Base-by-base conservation (phyloP, 2,888 invertebrate genomes). In the Drosophila atripex region DNA sequence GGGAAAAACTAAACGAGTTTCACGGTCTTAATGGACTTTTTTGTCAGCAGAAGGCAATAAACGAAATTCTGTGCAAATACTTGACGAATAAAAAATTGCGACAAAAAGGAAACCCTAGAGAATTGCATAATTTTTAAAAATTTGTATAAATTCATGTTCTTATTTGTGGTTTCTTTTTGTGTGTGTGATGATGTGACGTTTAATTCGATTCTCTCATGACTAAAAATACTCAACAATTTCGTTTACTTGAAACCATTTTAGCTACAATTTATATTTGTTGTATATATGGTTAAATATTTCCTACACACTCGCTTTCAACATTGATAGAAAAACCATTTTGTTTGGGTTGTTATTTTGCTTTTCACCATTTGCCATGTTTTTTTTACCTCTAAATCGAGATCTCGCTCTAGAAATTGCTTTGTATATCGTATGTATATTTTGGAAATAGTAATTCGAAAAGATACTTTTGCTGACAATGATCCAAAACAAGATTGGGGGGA, bases 201-300 rank as follows among this genome's bases (percentile, higher is more conserved):
- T 60, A 52, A 47, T 56, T 61, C 50, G 49, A 47, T 71, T 66
- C 55, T 63, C 35, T 68, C 70, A 55, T 71, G 75, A 88, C 85
- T 89, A 90, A 90, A 91, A 91, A 91, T 91, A 91, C 84, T 90
- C 89, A 91, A 91, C 91, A 91, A 91, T 90, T 89, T 90, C 77
- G 76, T 86, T 88, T 89, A 87, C 88, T 87, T 91, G 91, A 91
- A 91, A 91, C 91, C 91, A 90, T 91, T 90, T 90, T 80, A 85
- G 75, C 75, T 88, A 76, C 80, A 73, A 74, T 77, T 80, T 65
- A 61, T 52, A 71, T 54, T 55, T 58, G 35, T 60, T 65, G 63
- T 71, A 71, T 70, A 77, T 83, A 77, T 70, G 54, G 63, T 50
- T 70, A 46, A 60, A 56, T 71, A 45, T 76, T 45, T 73, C 57